A percentile compares a stretch with the other conserved stretches of the same genome.
Evolutionary conservation across 2,113 vertebrate species (phyloP).

Genomic region (Cebidichthys violaceus): DNA sequence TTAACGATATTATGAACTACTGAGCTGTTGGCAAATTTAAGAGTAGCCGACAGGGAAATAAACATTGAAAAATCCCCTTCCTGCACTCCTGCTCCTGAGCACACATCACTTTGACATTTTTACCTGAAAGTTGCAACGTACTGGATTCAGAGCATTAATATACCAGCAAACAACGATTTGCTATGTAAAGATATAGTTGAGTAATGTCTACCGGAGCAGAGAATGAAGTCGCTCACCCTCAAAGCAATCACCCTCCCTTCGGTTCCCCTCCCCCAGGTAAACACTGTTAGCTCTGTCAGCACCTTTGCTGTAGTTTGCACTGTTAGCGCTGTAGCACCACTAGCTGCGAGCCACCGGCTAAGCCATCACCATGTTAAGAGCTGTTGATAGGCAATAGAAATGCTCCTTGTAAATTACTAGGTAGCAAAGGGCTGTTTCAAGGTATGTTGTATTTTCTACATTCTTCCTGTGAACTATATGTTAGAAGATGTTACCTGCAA

Average conservation of each 20-base stretch:
- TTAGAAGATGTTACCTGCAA: conserved; percentile 1
- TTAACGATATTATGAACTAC: conserved; percentile 6
- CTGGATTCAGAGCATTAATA: not conserved
- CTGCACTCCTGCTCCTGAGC: not conserved
- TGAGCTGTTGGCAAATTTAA: conserved; percentile 17
- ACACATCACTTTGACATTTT: conserved; percentile 11
- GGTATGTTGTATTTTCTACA: not conserved
- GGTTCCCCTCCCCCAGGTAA: not conserved
- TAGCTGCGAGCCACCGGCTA: not conserved
- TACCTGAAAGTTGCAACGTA: not conserved
- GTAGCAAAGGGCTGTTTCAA: conserved; percentile 7
- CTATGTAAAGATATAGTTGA: not conserved
- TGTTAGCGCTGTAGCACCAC: not conserved
- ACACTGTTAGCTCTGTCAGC: not conserved
- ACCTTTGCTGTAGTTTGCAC: not conserved
- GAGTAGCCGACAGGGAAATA: conserved; percentile 1
- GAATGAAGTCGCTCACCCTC: not conserved
- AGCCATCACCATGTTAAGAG: not conserved
- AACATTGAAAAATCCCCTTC: conserved; percentile 8
- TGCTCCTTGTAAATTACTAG: not conserved
- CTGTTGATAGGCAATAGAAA: not conserved
- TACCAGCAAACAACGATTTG: not conserved
- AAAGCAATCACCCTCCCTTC: not conserved
- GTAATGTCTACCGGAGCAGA: not conserved
- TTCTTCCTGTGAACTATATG: not conserved